phyloP scores from a whole-genome alignment of 1,140 invertebrate species.

The Neodiprion pinetum region DNA sequence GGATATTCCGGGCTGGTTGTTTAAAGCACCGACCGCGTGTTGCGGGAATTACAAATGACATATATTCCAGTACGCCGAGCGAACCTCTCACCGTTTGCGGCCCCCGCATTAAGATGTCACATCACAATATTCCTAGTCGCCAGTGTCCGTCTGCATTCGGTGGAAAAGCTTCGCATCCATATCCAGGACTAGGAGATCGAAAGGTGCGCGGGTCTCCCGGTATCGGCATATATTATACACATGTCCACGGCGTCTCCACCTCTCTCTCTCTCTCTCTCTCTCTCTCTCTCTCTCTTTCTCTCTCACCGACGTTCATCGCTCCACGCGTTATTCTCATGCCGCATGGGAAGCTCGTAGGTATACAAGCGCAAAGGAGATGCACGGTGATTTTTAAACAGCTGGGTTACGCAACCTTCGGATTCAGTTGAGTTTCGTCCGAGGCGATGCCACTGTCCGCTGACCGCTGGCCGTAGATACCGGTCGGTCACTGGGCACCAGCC shows the following conservation, averaged over 20 bases:
- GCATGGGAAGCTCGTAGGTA: background rate
- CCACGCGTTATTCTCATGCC: background rate
- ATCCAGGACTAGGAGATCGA: too few species aligned
- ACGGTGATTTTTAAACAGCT: constrained; percentile 50
- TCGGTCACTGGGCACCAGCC: background rate
- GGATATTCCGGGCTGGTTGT: background rate
- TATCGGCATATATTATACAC: too few species aligned
- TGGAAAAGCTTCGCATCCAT: too few species aligned
- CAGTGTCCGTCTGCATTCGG: too few species aligned
- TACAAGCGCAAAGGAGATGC: constrained; percentile 30
- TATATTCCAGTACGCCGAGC: too few species aligned
- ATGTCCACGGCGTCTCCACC: too few species aligned
- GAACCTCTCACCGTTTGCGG: too few species aligned
- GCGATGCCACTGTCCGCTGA: constrained; percentile 41
- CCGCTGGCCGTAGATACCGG: background rate
- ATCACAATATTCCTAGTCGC: too few species aligned
- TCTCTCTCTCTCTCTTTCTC: background rate
- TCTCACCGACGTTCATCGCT: background rate
- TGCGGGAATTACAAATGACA: too few species aligned
- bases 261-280: background rate
- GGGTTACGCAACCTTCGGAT: constrained; percentile 52
- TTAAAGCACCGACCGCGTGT: background rate
- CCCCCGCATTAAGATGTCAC: too few species aligned
- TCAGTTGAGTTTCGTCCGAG: constrained; percentile 57
- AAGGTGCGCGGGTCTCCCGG: too few species aligned